Percentiles rank a stretch among this genome's conserved stretches.
Evolutionary conservation across 2,888 invertebrate genomes (phyloP).

Genomic region (Ectropis crepuscularia): DNA sequence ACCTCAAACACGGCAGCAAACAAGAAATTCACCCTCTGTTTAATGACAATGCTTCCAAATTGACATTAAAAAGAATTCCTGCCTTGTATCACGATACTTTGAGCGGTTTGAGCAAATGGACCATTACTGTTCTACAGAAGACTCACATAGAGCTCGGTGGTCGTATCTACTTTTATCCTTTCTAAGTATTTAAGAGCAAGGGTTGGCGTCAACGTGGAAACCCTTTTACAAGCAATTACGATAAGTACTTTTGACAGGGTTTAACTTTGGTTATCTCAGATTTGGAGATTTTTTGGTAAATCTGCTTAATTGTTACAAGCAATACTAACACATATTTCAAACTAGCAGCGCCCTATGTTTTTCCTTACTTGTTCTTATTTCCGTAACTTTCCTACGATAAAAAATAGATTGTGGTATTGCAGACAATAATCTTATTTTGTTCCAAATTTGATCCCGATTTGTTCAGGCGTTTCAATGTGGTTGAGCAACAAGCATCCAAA

Average conservation of each 20-base stretch:
- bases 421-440: too few relatives aligned
- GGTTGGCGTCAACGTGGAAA: conserved; percentile 8
- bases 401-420: too few relatives aligned
- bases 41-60: conserved; percentile 9
- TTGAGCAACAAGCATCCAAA: too few relatives aligned
- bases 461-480: too few relatives aligned
- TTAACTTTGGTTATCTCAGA: conserved; percentile 1
- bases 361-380: too few relatives aligned
- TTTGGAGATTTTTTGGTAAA: not conserved
- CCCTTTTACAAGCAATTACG: conserved; percentile 14
- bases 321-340: too few relatives aligned
- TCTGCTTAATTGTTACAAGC: not conserved
- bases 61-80: conserved; percentile 18
- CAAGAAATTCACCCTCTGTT: conserved; percentile 8
- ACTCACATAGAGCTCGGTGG: conserved; percentile 8
- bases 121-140: conserved; percentile 23
- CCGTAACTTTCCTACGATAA: too few relatives aligned
- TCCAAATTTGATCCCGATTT: too few relatives aligned
- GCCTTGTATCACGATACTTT: conserved; percentile 11
- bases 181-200: conserved; percentile 17
- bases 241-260: not conserved
- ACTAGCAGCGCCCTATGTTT: too few relatives aligned
- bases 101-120: conserved; percentile 20
- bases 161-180: conserved; percentile 19
- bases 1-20: conserved; percentile 4